Conservation (phyloP, 1,140 invertebrate genomes). For the Megalopta genalis region DNA sequence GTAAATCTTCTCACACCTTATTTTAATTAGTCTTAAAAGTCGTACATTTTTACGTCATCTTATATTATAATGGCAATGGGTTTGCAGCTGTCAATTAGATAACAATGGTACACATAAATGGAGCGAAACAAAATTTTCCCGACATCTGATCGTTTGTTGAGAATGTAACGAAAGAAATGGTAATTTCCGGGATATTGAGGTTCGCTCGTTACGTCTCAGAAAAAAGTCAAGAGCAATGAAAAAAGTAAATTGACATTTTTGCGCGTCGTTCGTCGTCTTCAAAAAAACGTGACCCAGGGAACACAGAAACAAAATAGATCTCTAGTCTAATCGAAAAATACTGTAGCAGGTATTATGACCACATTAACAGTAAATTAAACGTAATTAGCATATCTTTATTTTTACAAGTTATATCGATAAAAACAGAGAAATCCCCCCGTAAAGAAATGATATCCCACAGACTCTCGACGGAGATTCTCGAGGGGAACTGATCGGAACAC, state of each 20-base stretch:
- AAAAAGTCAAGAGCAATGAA: background rate
- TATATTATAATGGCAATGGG: too few species aligned
- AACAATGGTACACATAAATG: too few species aligned
- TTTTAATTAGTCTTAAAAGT: too few species aligned
- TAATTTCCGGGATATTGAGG: too few species aligned
- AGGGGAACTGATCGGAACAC: constrained; percentile 3
- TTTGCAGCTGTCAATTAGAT: too few species aligned
- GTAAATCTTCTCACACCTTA: too few species aligned
- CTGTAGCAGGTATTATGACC: constrained; percentile 79
- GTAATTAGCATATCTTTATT: constrained; percentile 74
- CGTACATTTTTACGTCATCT: too few species aligned
- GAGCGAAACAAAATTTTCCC: background rate
- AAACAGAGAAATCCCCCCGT: constrained; percentile 58
- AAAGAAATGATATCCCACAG: constrained; percentile 26
- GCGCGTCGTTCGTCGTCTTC: background rate
- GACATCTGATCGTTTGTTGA: background rate
- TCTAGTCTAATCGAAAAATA: constrained; percentile 79
- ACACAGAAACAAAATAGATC: constrained; percentile 53
- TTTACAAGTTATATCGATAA: constrained; percentile 69
- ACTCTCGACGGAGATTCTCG: constrained; percentile 15
- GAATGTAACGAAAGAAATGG: background rate
- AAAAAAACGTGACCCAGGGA: background rate
- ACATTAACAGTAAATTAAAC: constrained; percentile 74
- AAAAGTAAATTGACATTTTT: background rate
- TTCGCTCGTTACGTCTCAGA: background rate